Evolutionary conservation across 2,888 invertebrate species (phyloP).

Genomic region (Tuta absoluta): DNA sequence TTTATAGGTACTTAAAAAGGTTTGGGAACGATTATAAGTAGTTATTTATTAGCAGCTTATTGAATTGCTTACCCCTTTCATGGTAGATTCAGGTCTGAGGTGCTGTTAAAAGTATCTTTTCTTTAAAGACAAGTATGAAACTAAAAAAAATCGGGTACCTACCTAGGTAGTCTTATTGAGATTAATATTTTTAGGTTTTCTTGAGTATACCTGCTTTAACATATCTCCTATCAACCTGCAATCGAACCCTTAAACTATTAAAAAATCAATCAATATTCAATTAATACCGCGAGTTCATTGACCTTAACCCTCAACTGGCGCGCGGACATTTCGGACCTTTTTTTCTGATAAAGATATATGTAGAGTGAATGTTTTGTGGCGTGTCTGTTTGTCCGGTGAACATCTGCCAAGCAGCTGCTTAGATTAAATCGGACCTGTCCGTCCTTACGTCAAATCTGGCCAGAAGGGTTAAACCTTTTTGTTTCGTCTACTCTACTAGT

Average conservation of each 20-base stretch:
- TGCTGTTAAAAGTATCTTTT: too few relatives aligned
- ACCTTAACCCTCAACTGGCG: conserved; percentile 29
- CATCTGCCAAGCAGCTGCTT: conserved; percentile 75
- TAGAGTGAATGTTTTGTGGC: conserved; percentile 21
- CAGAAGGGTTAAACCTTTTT: conserved; percentile 57
- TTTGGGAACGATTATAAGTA: too few relatives aligned
- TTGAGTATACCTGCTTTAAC: not conserved
- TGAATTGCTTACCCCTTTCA: too few relatives aligned
- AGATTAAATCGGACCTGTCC: conserved; percentile 74
- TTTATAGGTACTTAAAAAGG: too few relatives aligned
- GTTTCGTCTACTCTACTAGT: not conserved
- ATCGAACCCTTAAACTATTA: conserved; percentile 29
- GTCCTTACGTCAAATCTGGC: conserved; percentile 57
- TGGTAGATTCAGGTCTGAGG: too few relatives aligned
- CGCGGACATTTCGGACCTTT: conserved; percentile 17
- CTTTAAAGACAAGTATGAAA: too few relatives aligned
- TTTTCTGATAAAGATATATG: conserved; percentile 6
- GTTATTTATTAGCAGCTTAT: too few relatives aligned
- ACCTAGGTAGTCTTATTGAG: too few relatives aligned
- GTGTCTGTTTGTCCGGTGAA: conserved; percentile 37
- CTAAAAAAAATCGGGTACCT: too few relatives aligned
- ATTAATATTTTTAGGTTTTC: not conserved
- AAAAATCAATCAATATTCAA: conserved; percentile 34
- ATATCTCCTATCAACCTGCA: conserved; percentile 27
- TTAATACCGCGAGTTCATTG: conserved; percentile 30